phyloP scores from a whole-genome alignment of 2,888 invertebrate genomes.

The Platycnemis pennipes region DNA sequence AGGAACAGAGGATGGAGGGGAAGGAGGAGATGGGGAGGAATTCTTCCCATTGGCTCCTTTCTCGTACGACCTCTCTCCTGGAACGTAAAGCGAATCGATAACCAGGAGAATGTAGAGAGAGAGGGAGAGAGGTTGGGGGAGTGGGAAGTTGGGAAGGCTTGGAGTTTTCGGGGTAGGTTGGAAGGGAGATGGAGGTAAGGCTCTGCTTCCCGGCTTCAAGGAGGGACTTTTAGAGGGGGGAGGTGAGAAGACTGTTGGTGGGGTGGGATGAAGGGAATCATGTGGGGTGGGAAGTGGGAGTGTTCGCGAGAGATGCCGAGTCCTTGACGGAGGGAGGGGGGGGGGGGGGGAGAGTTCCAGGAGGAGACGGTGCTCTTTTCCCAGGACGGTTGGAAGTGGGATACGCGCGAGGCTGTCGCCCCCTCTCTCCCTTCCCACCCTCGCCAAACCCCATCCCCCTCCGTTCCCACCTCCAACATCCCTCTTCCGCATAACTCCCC shows the following conservation, averaged over 20 bases:
- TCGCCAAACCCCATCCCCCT: neutral
- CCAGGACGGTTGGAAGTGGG: neutral
- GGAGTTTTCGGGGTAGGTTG: neutral
- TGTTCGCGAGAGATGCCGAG: neutral
- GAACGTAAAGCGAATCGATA: constrained; percentile 40
- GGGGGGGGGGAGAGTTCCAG: neutral
- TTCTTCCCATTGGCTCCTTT: constrained; percentile 39
- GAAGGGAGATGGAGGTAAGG: neutral
- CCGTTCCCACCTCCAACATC: neutral
- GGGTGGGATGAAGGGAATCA: neutral
- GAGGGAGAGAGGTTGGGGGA: neutral
- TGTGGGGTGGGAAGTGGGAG: neutral
- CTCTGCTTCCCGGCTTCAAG: too few relatives aligned
- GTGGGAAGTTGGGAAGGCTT: neutral
- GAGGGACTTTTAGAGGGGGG: too few relatives aligned
- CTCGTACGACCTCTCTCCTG: constrained; percentile 32
- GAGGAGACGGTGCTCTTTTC: constrained; percentile 13
- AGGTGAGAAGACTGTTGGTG: too few relatives aligned
- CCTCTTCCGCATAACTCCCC: neutral
- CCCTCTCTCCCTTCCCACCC: neutral
- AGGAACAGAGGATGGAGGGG: neutral
- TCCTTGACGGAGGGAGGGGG: neutral
- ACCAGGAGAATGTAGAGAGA: constrained; percentile 7
- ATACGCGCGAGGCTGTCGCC: neutral
- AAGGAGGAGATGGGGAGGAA: constrained; percentile 2